phyloP scores from a whole-genome alignment of 2,113 vertebrate species.

The Lasiurus borealis region DNA sequence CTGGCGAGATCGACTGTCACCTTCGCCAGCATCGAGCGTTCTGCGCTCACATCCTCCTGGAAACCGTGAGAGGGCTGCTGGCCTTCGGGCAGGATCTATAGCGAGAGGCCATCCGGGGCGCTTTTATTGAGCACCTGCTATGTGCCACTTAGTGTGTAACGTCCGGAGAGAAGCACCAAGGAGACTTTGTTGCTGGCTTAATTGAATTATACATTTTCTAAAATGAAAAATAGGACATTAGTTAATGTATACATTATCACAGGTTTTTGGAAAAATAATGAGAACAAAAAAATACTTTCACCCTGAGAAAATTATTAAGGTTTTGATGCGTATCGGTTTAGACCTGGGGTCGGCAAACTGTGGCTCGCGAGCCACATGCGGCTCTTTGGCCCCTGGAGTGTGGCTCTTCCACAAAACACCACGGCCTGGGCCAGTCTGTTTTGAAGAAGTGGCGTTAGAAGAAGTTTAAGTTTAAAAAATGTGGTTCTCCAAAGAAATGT shows the following conservation, averaged over 20 bases:
- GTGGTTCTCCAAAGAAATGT: too few relatives aligned
- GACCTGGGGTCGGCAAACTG: too few relatives aligned
- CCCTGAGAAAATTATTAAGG: neutral
- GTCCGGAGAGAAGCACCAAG: neutral
- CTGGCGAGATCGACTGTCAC: slow-evolving; percentile 63
- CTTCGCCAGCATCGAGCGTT: slow-evolving; percentile 62
- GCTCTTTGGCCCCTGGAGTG: too few relatives aligned
- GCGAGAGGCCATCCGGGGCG: rapidly evolving
- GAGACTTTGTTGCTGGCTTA: neutral
- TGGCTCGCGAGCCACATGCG: too few relatives aligned
- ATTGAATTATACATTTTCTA: neutral
- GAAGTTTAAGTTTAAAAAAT: too few relatives aligned
- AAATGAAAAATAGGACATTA: neutral
- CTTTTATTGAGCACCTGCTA: neutral
- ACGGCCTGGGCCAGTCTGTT: too few relatives aligned
- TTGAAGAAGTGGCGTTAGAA: too few relatives aligned
- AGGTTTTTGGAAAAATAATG: neutral
- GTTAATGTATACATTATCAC: neutral
- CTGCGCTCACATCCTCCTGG: slow-evolving; percentile 12
- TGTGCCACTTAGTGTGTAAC: neutral
- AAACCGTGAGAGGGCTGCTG: neutral
- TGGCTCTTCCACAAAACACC: too few relatives aligned
- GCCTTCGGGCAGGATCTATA: neutral
- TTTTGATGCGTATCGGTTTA: neutral
- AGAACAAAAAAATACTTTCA: neutral